These are phyloP conservation scores for Mesochorus sp. DNA, from an alignment of 2,888 invertebrate species.

Conservation along the genomic window DNA sequence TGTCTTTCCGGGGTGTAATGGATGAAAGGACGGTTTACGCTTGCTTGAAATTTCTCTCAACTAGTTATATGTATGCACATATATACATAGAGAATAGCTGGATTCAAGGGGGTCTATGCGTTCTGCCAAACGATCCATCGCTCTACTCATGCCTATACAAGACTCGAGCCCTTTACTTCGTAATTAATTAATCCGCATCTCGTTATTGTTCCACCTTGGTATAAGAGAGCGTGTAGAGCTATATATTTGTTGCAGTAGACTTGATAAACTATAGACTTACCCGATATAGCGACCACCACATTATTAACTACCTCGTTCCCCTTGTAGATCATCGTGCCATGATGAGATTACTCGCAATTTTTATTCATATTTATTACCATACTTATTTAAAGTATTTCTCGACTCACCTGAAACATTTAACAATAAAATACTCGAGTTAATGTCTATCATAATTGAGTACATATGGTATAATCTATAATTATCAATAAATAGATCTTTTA, in stretches of 20 bases:
- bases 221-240: not conserved
- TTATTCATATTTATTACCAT: constrained; percentile 14
- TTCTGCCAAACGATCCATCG: constrained; percentile 51
- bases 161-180: constrained; percentile 58
- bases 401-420: constrained; percentile 74
- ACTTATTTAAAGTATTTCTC: constrained; percentile 33
- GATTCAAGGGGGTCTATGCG: constrained; percentile 32
- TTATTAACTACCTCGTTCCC: constrained; percentile 52
- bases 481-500: too few species aligned
- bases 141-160: constrained; percentile 36
- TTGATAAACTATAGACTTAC: constrained; percentile 60
- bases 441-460: too few species aligned
- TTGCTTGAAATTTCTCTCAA: constrained; percentile 38
- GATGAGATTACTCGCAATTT: constrained; percentile 22
- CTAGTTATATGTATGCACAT: not conserved
- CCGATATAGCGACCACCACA: constrained; percentile 40
- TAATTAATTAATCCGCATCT: constrained; percentile 74
- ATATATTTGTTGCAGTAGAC: constrained; percentile 26
- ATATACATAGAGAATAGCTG: constrained; percentile 10
- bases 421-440: too few species aligned
- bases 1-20: constrained; percentile 76
- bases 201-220: constrained; percentile 59
- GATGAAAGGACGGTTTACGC: constrained; percentile 75
- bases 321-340: constrained; percentile 37
- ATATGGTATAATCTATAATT: too few species aligned